Conservation (phyloP, 2,888 invertebrate species). For the Cyrtodaria siliqua region DNA sequence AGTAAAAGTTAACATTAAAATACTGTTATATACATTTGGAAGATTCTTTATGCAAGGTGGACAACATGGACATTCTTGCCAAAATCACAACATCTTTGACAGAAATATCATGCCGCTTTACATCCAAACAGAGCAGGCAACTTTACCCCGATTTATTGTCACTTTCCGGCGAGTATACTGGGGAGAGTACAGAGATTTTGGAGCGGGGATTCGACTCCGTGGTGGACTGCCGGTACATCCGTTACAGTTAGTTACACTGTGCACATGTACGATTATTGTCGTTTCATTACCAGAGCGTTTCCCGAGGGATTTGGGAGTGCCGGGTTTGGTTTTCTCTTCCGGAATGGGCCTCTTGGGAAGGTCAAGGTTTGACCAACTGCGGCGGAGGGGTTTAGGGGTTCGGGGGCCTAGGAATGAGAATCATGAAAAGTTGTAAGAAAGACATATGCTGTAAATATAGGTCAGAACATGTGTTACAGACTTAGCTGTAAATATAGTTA, state of each 20-base stretch:
- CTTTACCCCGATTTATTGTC: constrained; percentile 63
- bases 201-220: constrained; percentile 68
- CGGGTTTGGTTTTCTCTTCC: constrained; percentile 55
- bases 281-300: constrained; percentile 55
- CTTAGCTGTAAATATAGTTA: no score
- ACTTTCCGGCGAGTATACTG: constrained; percentile 47
- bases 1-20: no score
- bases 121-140: constrained; percentile 46
- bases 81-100: no score
- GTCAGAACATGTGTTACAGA: no score
- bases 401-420: constrained; percentile 58
- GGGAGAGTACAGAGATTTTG: constrained; percentile 37
- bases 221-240: constrained; percentile 26
- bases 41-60: no score
- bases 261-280: constrained; percentile 24
- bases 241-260: constrained; percentile 32
- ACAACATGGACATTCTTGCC: no score
- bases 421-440: no score
- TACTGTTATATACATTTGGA: no score
- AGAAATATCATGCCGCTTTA: background rate
- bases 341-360: constrained; percentile 72
- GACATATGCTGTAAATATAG: no score
- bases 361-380: constrained; percentile 74
- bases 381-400: constrained; percentile 67
- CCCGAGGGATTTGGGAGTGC: constrained; percentile 17